Percentiles rank a stretch among this genome's conserved stretches.
These are phyloP conservation scores for Lerema accius DNA, from an alignment of 1,140 invertebrate species.

Conservation along the genomic window DNA sequence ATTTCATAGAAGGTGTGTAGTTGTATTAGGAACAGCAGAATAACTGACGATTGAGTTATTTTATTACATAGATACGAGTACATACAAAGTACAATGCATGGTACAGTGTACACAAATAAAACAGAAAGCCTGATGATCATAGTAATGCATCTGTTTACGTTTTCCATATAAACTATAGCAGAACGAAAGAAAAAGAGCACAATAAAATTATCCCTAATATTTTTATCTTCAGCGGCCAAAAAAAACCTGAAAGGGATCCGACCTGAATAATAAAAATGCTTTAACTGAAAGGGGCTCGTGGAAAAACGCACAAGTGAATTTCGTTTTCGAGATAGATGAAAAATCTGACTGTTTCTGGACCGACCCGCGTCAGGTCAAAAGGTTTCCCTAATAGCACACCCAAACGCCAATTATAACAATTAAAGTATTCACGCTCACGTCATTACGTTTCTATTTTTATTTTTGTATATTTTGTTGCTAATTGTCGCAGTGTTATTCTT, in stretches of 20 bases:
- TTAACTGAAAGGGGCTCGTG: conserved; percentile 55
- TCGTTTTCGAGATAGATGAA: conserved; percentile 55
- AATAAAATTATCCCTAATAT: conserved; percentile 36
- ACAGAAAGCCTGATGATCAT: conserved; percentile 16
- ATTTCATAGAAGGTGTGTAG: too few relatives aligned
- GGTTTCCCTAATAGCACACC: conserved; percentile 61
- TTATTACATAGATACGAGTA: too few relatives aligned
- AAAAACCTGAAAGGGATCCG: conserved; percentile 59
- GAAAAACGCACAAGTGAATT: conserved; percentile 63
- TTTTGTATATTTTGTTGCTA: conserved; percentile 19
- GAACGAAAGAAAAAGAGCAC: conserved; percentile 17
- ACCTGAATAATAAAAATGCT: conserved; percentile 66
- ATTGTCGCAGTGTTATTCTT: background rate
- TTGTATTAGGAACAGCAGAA: too few relatives aligned
- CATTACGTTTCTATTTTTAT: conserved; percentile 35
- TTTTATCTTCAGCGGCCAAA: conserved; percentile 53
- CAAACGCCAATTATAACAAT: conserved; percentile 74
- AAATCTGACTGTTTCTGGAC: conserved; percentile 63
- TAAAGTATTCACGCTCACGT: conserved; percentile 61
- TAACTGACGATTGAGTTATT: too few relatives aligned
- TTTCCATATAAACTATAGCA: conserved; percentile 25
- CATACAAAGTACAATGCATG: too few relatives aligned
- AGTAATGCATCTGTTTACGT: conserved; percentile 11
- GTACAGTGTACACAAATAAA: too few relatives aligned
- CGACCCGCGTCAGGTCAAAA: conserved; percentile 45